Percentiles rank a stretch among this genome's conserved stretches.
phyloP scores from a whole-genome alignment of 2,113 vertebrate species.

The Nibea albiflora region DNA sequence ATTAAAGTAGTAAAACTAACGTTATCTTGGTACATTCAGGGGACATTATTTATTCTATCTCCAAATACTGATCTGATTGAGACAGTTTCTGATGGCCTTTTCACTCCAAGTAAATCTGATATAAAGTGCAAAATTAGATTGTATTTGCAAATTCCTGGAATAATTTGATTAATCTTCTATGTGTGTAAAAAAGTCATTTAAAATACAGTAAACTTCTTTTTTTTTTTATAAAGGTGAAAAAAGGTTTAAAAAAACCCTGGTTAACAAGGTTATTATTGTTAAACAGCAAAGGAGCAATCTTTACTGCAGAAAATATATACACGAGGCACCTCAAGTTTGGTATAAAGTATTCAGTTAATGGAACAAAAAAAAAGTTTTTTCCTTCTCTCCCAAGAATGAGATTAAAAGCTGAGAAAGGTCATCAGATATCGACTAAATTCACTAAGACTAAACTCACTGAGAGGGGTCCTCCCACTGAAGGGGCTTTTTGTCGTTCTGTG shows the following conservation, averaged over 20 bases:
- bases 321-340: slow-evolving; percentile 86
- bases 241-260: slow-evolving; percentile 77
- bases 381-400: slow-evolving; percentile 26
- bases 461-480: neutral
- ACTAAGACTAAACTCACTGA: slow-evolving; percentile 13
- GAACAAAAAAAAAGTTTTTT: neutral
- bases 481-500: slow-evolving; percentile 5
- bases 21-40: slow-evolving; percentile 78
- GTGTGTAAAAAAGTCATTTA: slow-evolving; percentile 83
- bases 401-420: slow-evolving; percentile 55
- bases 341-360: slow-evolving; percentile 81
- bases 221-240: slow-evolving; percentile 79
- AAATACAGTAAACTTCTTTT: slow-evolving; percentile 79
- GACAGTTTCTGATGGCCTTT: slow-evolving; percentile 71
- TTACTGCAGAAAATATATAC: slow-evolving; percentile 82
- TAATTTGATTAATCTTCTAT: slow-evolving; percentile 73
- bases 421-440: slow-evolving; percentile 26
- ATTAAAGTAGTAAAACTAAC: slow-evolving; percentile 49
- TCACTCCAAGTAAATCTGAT: slow-evolving; percentile 75
- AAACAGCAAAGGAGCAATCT: slow-evolving; percentile 76
- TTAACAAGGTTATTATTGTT: slow-evolving; percentile 80
- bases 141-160: slow-evolving; percentile 87
- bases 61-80: slow-evolving; percentile 59
- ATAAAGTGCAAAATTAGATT: slow-evolving; percentile 88
- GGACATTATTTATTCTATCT: slow-evolving; percentile 41